Evolutionary conservation across 2,797 vertebrate species (phyloP), one percentile per base, ranked within the genome.

Genomic region (Miichthys miiuy): DNA sequence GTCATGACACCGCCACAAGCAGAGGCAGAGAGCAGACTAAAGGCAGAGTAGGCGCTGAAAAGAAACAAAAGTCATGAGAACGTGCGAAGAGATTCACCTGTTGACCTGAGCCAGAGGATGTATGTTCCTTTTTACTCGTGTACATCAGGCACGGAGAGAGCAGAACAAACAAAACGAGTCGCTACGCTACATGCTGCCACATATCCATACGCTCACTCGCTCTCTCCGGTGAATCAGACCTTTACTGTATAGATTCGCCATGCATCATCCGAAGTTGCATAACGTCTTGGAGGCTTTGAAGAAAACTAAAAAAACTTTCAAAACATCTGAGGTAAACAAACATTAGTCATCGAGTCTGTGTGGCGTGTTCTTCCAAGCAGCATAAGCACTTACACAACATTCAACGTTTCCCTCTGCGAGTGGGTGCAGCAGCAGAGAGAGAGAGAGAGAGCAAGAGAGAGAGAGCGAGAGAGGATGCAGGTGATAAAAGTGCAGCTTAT

Each of bases 291-390:
- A 81, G 76, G 75, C 77, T 87, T 84, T 79, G 64, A 84, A 79
- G 64, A 86, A 80, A 87, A 85, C 67, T 13, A 67, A 79, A 90
- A 79, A 90, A 87, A 78, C 75, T 79, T 74, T 88, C 81, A 81
- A 86, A 80, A 79, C 85, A 89, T 75, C 80, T 12, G 82, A 89
- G 68, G 88, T 90, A 93, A 91, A 93, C 91, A 90, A 90, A 88
- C 68, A 88, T 91, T 86, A 93, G 86, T 90, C 90, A 93, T 84
- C 50, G 6, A 62, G 77, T 76, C 80, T 68, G 77, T 79, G 85
- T 88, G 6, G 70, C 83, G 86, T 89, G 81, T 80, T 88, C 77
- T 80, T 80, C 70, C 71, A 68, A 74, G 68, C 77, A 73, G 80
- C 77, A 83, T 72, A 69, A 85, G 78, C 67, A 83, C 79, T 92